Conservation (phyloP, 2,113 vertebrate genomes). For the Capreolus pygargus region DNA sequence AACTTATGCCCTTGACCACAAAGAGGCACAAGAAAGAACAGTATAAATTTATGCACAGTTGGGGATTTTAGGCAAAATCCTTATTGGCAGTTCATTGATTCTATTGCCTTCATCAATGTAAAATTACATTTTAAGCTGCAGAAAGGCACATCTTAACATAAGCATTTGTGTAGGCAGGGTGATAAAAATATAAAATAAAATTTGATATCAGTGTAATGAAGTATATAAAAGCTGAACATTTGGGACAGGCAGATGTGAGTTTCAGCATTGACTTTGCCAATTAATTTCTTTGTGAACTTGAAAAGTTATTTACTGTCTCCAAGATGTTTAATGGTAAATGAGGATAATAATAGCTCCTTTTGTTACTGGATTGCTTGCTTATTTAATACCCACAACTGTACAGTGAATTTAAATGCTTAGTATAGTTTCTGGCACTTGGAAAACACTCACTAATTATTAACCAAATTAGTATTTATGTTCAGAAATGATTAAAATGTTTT, state of each 20-base stretch:
- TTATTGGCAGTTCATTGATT: neutral
- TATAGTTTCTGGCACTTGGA: constrained; percentile 1
- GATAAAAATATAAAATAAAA: neutral
- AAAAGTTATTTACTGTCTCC: constrained; percentile 27
- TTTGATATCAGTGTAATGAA: neutral
- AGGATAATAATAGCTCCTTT: constrained; percentile 32
- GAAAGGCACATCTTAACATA: neutral
- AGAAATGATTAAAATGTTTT: constrained; percentile 33
- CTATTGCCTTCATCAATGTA: neutral
- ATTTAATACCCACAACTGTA: neutral
- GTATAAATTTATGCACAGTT: neutral
- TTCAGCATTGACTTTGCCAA: neutral
- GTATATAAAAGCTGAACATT: neutral
- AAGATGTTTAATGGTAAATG: constrained; percentile 1
- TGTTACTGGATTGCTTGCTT: neutral
- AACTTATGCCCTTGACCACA: neutral
- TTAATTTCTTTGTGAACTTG: constrained; percentile 18
- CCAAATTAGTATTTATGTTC: neutral
- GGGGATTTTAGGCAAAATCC: neutral
- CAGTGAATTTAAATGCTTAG: constrained; percentile 16
- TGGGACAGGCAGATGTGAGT: neutral
- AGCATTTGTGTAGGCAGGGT: neutral
- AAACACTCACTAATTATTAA: constrained; percentile 41
- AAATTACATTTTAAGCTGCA: neutral
- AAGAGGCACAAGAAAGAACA: neutral